phyloP scores from a whole-genome alignment of 2,113 vertebrate genomes.

The Antechinus stuartii region DNA sequence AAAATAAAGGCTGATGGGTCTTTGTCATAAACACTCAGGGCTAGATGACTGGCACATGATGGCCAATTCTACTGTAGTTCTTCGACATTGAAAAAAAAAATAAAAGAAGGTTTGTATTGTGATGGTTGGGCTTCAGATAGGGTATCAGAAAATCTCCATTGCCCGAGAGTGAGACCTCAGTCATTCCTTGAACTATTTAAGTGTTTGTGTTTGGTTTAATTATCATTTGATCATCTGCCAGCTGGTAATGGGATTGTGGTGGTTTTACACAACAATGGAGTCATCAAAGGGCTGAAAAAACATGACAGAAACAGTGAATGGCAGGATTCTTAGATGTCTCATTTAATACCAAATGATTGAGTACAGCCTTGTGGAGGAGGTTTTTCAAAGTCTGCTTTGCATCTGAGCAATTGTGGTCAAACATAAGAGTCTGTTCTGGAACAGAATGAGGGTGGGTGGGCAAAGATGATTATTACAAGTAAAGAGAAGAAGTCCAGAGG shows the following conservation, averaged over 20 bases:
- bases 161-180: slow-evolving; percentile 59
- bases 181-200: slow-evolving; percentile 71
- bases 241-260: slow-evolving; percentile 75
- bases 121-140: slow-evolving; percentile 61
- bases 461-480: slow-evolving; percentile 37
- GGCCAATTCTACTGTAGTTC: slow-evolving; percentile 44
- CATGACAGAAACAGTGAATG: slow-evolving; percentile 71
- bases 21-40: slow-evolving; percentile 49
- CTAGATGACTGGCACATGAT: slow-evolving; percentile 35
- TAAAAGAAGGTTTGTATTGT: slow-evolving; percentile 34
- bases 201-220: slow-evolving; percentile 70
- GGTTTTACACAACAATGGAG: slow-evolving; percentile 56
- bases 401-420: slow-evolving; percentile 35
- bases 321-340: slow-evolving; percentile 72
- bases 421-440: not conserved
- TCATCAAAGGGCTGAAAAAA: slow-evolving; percentile 69
- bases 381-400: slow-evolving; percentile 59
- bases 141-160: slow-evolving; percentile 71
- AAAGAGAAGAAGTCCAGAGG: slow-evolving; percentile 49
- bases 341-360: slow-evolving; percentile 68
- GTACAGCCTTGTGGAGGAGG: slow-evolving; percentile 66
- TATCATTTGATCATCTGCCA: slow-evolving; percentile 74
- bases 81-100: slow-evolving; percentile 35
- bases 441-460: not conserved
- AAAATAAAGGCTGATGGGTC: slow-evolving; percentile 41